These are phyloP conservation scores for Sinocyclocheilus anshuiensis DNA, from an alignment of 2,113 vertebrate species.

Conservation along the genomic window DNA sequence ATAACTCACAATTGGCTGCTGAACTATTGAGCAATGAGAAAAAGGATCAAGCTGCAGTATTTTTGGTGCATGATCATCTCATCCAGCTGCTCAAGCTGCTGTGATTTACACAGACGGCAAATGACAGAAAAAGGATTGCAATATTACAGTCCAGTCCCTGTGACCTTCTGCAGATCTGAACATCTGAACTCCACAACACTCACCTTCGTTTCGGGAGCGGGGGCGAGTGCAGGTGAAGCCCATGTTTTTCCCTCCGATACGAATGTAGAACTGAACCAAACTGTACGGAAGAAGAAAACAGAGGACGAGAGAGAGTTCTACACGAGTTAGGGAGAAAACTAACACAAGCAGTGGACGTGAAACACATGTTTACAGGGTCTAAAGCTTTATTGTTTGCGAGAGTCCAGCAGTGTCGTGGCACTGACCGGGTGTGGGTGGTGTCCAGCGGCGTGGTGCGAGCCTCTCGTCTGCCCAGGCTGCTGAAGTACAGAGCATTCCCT, in stretches of 20 bases:
- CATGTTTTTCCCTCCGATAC: constrained; percentile 91
- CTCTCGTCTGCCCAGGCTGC: constrained; percentile 87
- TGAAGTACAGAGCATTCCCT: constrained; percentile 94
- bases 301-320: background rate
- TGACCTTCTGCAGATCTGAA: no score
- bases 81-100: background rate
- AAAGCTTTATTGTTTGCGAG: constrained; percentile 71
- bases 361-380: no score
- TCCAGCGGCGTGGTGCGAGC: constrained; percentile 90
- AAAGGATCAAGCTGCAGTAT: background rate
- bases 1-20: background rate
- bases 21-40: background rate
- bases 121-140: no score
- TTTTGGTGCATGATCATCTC: background rate
- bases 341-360: no score
- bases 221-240: constrained; percentile 90
- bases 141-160: no score
- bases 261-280: constrained; percentile 93
- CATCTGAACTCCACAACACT: background rate
- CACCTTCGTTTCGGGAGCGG: constrained; percentile 94
- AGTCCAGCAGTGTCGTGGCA: constrained; percentile 89
- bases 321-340: no score
- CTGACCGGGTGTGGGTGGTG: constrained; percentile 90
- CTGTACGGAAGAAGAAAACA: constrained; percentile 66
- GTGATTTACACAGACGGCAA: no score